These are phyloP conservation scores for Gonioctena quinquepunctata DNA, from an alignment of 1,140 invertebrate genomes.

Conservation along the genomic window DNA sequence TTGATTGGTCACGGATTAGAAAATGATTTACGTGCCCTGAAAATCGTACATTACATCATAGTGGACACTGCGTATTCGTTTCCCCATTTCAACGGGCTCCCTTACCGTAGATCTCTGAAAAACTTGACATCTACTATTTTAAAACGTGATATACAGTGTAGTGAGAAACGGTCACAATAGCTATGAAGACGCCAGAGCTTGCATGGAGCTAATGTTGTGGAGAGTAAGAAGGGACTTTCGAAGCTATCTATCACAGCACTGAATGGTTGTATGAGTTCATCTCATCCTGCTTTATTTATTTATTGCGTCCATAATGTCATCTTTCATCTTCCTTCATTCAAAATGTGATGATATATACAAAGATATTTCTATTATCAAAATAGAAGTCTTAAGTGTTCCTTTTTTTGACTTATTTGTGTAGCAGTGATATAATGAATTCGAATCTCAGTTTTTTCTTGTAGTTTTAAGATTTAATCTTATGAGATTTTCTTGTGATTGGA, in stretches of 20 bases:
- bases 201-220: slow-evolving; percentile 81
- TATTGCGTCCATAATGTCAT: slow-evolving; percentile 5
- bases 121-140: slow-evolving; percentile 72
- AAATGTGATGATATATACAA: slow-evolving; percentile 11
- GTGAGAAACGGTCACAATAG: slow-evolving; percentile 79
- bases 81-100: slow-evolving; percentile 78
- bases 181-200: slow-evolving; percentile 83
- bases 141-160: slow-evolving; percentile 75
- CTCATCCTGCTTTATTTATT: slow-evolving; percentile 26
- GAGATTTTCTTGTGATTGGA: slow-evolving; percentile 11
- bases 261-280: not conserved
- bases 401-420: not conserved
- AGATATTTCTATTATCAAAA: not conserved
- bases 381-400: not conserved
- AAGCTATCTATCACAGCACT: not conserved
- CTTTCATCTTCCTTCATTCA: slow-evolving; percentile 1
- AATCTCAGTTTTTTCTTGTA: slow-evolving; percentile 7
- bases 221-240: slow-evolving; percentile 50
- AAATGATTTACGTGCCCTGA: slow-evolving; percentile 86
- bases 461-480: slow-evolving; percentile 14
- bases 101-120: slow-evolving; percentile 77
- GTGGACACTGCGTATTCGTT: slow-evolving; percentile 89
- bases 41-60: slow-evolving; percentile 79
- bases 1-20: slow-evolving; percentile 94
- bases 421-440: not conserved